Percentiles rank a stretch among this genome's conserved stretches.
phyloP scores from a whole-genome alignment of 2,797 vertebrate genomes.

The Diglossa cyanea region DNA sequence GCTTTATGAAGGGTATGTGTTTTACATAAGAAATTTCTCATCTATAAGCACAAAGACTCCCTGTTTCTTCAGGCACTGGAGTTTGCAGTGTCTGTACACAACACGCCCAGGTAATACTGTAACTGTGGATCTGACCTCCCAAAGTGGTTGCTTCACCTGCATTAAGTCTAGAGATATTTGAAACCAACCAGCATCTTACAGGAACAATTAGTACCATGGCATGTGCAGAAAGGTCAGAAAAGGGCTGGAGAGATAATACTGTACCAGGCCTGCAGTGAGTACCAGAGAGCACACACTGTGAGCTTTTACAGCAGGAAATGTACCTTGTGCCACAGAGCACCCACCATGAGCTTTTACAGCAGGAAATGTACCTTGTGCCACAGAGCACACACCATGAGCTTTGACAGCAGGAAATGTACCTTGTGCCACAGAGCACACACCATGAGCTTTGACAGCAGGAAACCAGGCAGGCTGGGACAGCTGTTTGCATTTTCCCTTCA shows the following conservation, averaged over 20 bases:
- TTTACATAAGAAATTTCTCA: neutral
- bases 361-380: neutral
- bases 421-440: neutral
- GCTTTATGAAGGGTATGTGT: neutral
- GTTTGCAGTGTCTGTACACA: neutral
- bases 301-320: neutral
- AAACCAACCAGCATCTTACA: neutral
- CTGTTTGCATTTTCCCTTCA: neutral
- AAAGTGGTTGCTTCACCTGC: neutral
- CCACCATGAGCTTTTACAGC: neutral
- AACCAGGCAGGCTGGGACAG: neutral
- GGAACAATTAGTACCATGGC: neutral
- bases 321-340: neutral
- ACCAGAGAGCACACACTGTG: rapidly evolving
- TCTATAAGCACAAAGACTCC: neutral
- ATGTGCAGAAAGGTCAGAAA: neutral
- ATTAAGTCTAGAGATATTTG: neutral
- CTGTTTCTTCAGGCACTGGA: neutral
- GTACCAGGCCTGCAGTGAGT: neutral
- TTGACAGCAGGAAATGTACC: neutral
- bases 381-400: neutral
- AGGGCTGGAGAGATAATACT: neutral
- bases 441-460: neutral
- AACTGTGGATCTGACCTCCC: neutral
- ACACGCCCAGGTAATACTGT: neutral